Conservation (phyloP, 2,888 invertebrate genomes). For the Octodonta nipae region DNA sequence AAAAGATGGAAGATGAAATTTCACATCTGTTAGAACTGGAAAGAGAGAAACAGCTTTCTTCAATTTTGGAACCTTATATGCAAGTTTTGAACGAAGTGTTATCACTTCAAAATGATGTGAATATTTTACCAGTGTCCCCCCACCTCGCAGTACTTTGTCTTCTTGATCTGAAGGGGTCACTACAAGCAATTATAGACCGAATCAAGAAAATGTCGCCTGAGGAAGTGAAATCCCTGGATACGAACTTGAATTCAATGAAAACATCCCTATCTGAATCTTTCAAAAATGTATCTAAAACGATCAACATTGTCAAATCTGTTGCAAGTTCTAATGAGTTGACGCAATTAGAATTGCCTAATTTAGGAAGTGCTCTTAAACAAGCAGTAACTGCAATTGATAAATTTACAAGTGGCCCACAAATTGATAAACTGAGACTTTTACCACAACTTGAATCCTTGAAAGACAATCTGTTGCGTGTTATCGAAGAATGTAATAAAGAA, state of each 20-base stretch:
- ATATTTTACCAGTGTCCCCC: conserved; percentile 5
- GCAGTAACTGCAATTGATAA: conserved; percentile 10
- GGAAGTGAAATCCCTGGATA: not conserved
- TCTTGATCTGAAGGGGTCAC: conserved; percentile 4
- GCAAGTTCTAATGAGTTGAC: conserved; percentile 15
- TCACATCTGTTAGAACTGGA: conserved; percentile 12
- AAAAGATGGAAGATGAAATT: conserved; percentile 11
- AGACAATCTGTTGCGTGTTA: conserved; percentile 5
- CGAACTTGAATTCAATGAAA: conserved; percentile 8
- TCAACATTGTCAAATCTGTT: conserved; percentile 13
- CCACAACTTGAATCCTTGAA: not conserved
- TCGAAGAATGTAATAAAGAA: conserved; percentile 16
- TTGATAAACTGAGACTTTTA: conserved; percentile 8
- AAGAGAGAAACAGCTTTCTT: conserved; percentile 4
- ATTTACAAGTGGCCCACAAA: conserved; percentile 10
- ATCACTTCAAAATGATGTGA: conserved; percentile 7
- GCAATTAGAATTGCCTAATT: conserved; percentile 14
- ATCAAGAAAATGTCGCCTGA: conserved; percentile 5
- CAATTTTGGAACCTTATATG: conserved; percentile 9
- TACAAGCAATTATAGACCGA: conserved; percentile 5
- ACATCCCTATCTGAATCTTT: conserved; percentile 10
- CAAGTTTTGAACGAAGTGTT: conserved; percentile 7
- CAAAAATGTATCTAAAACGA: conserved; percentile 10
- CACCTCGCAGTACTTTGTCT: conserved; percentile 6
- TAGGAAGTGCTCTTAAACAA: conserved; percentile 11